Evolutionary conservation across 2,797 vertebrate species (phyloP).

Genomic region (Gymnoscopelus braueri): DNA sequence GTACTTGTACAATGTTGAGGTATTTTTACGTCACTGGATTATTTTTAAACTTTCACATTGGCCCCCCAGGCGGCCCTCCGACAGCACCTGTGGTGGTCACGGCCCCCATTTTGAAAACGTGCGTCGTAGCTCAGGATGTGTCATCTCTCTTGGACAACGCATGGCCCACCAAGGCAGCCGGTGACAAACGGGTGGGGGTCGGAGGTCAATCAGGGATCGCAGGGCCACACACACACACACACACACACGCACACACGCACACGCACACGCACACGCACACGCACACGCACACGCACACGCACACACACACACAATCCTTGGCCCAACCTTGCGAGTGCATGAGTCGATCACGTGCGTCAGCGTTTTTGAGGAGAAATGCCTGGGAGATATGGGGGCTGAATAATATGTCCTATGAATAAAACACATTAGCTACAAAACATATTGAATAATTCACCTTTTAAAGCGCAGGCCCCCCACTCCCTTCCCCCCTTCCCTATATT

Average conservation of each 20-base stretch:
- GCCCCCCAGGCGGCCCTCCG: no score
- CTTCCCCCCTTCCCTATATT: constrained; percentile 17
- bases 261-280: neutral
- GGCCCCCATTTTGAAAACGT: no score
- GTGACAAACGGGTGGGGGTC: no score
- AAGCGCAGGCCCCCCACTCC: constrained; percentile 46
- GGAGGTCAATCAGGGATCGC: constrained; percentile 46
- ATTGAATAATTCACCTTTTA: constrained; percentile 86
- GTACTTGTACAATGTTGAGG: no score
- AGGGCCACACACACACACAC: constrained; percentile 7
- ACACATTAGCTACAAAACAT: constrained; percentile 84
- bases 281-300: constrained; percentile 13
- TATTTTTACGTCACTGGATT: no score
- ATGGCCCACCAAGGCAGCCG: no score
- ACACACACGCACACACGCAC: neutral
- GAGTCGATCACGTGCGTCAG: constrained; percentile 69
- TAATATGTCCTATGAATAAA: constrained; percentile 86
- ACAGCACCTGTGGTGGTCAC: no score
- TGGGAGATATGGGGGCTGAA: constrained; percentile 60
- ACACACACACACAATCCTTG: constrained; percentile 18
- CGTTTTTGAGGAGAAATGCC: constrained; percentile 54
- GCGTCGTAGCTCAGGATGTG: no score
- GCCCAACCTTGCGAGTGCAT: constrained; percentile 59
- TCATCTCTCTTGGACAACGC: no score
- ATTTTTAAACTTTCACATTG: no score